phyloP scores from a whole-genome alignment of 2,113 vertebrate species.

The Irena cyanogastra region DNA sequence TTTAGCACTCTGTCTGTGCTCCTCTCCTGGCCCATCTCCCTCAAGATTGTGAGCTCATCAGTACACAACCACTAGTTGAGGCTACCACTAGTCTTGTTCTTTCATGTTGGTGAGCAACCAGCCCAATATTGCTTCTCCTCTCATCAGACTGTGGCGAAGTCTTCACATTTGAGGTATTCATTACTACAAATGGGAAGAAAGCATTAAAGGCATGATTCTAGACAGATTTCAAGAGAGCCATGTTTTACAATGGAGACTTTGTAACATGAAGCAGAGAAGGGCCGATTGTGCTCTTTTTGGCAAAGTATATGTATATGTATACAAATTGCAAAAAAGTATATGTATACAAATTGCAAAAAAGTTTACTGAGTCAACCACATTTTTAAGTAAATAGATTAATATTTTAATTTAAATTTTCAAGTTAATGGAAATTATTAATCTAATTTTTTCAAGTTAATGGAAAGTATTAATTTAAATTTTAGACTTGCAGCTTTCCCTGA shows the following conservation, averaged over 20 bases:
- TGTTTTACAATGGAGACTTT: background rate
- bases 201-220: background rate
- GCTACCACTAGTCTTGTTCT: background rate
- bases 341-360: background rate
- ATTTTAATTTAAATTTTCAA: background rate
- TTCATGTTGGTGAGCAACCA: background rate
- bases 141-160: background rate
- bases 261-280: background rate
- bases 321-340: background rate
- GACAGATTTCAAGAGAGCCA: background rate
- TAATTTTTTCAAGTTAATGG: background rate
- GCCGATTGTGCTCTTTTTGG: background rate
- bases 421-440: background rate
- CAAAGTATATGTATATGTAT: background rate
- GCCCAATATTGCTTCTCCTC: fast-evolving
- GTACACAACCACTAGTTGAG: background rate
- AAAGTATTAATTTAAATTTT: background rate
- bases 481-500: background rate
- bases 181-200: background rate
- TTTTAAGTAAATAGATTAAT: background rate
- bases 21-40: background rate
- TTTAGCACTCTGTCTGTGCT: background rate
- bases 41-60: background rate
- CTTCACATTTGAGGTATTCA: background rate
- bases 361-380: background rate